Conservation (phyloP, 1,140 invertebrate species). For the Micrasema longulum region DNA sequence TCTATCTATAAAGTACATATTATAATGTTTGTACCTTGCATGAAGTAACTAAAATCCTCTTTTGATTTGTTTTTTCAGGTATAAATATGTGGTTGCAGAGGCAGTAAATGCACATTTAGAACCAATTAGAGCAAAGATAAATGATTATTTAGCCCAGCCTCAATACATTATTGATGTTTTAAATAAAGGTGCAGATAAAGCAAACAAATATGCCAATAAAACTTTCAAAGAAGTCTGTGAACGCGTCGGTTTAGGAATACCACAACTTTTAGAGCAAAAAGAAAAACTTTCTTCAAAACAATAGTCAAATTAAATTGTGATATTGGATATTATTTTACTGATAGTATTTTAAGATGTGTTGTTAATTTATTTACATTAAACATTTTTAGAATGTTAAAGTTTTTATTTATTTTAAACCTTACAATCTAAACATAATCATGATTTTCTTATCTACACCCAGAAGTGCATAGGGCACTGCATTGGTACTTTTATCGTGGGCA, state of each 20-base stretch:
- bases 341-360: no score
- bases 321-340: neutral
- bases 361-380: no score
- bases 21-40: no score
- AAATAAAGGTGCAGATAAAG: constrained; percentile 76
- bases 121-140: constrained; percentile 78
- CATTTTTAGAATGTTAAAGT: no score
- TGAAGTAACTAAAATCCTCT: no score
- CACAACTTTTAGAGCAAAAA: constrained; percentile 28
- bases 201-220: constrained; percentile 73
- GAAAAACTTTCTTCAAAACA: neutral
- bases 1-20: no score
- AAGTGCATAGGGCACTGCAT: no score
- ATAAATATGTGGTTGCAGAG: constrained; percentile 83
- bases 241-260: constrained; percentile 71
- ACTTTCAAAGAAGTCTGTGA: constrained; percentile 78
- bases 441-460: no score
- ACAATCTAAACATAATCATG: no score
- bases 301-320: neutral
- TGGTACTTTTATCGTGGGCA: no score
- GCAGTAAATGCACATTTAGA: constrained; percentile 77
- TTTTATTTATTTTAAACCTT: no score
- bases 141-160: constrained; percentile 71
- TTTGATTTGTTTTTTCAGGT: constrained; percentile 71
- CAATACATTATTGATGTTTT: constrained; percentile 78